Evolutionary conservation across 2,888 invertebrate genomes (phyloP).

Genomic region (Synergus umbraculus): DNA sequence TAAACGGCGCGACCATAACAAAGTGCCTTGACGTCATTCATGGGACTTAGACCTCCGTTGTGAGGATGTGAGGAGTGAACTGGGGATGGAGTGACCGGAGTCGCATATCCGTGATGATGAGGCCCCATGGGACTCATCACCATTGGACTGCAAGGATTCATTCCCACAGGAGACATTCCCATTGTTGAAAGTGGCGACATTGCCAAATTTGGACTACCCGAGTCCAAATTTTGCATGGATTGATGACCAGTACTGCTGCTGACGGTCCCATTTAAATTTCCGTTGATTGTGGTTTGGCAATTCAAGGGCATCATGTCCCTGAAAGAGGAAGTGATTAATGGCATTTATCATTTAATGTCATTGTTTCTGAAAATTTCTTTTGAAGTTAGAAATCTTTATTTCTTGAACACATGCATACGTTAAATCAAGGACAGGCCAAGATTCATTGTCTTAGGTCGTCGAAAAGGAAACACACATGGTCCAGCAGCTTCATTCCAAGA

Average conservation of each 20-base stretch:
- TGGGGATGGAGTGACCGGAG: conserved; percentile 73
- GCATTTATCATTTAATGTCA: background rate
- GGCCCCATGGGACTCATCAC: conserved; percentile 73
- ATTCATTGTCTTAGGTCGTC: conserved; percentile 29
- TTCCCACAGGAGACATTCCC: conserved; percentile 73
- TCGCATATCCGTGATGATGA: conserved; percentile 73
- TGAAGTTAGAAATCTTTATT: background rate
- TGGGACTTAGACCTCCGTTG: conserved; percentile 70
- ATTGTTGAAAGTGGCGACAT: conserved; percentile 72
- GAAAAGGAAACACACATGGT: conserved; percentile 20
- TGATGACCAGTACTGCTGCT: conserved; percentile 67
- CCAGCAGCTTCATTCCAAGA: conserved; percentile 33
- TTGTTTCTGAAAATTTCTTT: background rate
- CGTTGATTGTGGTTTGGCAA: conserved; percentile 64
- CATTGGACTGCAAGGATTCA: conserved; percentile 68
- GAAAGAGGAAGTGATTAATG: conserved; percentile 13
- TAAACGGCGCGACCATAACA: conserved; percentile 71
- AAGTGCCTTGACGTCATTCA: conserved; percentile 73
- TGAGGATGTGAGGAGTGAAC: conserved; percentile 70
- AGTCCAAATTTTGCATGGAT: conserved; percentile 68
- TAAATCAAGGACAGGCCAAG: background rate
- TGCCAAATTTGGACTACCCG: conserved; percentile 71
- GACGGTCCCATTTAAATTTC: conserved; percentile 58
- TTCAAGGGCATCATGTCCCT: conserved; percentile 71
- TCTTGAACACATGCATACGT: background rate